These are phyloP conservation scores for Porphyrio hochstetteri DNA, from an alignment of 2,113 vertebrate species.

Conservation along the genomic window DNA sequence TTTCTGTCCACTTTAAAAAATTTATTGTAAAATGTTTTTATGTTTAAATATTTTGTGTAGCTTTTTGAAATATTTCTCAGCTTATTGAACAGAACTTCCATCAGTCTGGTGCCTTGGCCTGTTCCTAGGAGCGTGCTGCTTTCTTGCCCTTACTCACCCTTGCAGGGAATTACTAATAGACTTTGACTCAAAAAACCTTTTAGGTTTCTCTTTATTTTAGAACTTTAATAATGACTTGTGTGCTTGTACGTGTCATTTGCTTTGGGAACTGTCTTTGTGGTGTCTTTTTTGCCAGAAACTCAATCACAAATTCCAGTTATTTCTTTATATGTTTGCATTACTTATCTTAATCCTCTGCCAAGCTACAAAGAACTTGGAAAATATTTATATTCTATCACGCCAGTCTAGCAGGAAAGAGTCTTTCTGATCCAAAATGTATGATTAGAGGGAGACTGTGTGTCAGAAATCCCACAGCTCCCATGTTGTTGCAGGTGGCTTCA, in stretches of 20 bases:
- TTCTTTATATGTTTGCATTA: background rate
- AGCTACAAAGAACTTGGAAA: slow-evolving; percentile 22
- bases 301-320: slow-evolving; percentile 21
- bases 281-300: slow-evolving; percentile 20
- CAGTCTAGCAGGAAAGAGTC: slow-evolving; percentile 10
- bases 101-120: background rate
- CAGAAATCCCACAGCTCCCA: slow-evolving; percentile 19
- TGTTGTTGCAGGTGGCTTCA: slow-evolving; percentile 49
- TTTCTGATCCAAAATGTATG: slow-evolving; percentile 12
- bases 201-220: background rate
- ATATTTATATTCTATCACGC: background rate
- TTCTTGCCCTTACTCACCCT: background rate
- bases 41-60: background rate
- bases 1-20: background rate
- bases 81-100: background rate
- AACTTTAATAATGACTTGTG: background rate
- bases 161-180: background rate
- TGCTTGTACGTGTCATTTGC: background rate
- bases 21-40: too few species aligned
- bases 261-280: background rate
- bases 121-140: background rate
- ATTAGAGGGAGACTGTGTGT: background rate
- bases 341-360: slow-evolving; percentile 25
- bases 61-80: background rate
- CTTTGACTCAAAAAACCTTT: background rate